Evolutionary conservation across 2,797 vertebrate genomes (phyloP).

Genomic region (Lithobates sylvaticus): DNA sequence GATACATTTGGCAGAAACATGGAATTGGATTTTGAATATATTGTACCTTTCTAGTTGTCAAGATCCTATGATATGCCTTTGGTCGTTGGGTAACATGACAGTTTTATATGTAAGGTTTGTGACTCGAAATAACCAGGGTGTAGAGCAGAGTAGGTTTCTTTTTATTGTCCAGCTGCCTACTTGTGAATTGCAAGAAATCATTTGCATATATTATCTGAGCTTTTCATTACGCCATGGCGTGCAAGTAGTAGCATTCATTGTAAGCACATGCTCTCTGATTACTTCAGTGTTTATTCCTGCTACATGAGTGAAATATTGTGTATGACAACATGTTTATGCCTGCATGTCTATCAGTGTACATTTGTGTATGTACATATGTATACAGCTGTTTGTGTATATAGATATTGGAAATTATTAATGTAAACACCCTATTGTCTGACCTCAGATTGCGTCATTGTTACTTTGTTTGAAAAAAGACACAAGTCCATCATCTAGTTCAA

Average conservation of each 20-base stretch:
- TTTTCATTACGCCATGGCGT: constrained; percentile 10
- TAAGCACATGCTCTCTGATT: neutral
- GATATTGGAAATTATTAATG: constrained; percentile 19
- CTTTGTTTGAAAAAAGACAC: too few relatives aligned
- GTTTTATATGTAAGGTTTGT: too few relatives aligned
- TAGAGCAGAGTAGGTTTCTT: too few relatives aligned
- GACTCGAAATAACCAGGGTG: too few relatives aligned
- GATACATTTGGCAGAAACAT: too few relatives aligned
- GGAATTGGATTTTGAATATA: too few relatives aligned
- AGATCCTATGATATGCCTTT: too few relatives aligned
- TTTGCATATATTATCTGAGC: neutral
- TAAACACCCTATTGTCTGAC: constrained; percentile 32
- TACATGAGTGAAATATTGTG: constrained; percentile 10
- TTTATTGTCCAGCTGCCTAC: neutral
- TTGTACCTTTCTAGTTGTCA: too few relatives aligned
- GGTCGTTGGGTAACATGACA: too few relatives aligned
- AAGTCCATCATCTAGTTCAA: too few relatives aligned
- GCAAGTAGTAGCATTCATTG: constrained; percentile 6
- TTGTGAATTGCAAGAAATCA: neutral
- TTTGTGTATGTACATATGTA: constrained; percentile 29
- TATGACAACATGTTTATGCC: constrained; percentile 43
- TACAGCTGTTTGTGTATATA: constrained; percentile 37
- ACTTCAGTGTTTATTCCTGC: constrained; percentile 40
- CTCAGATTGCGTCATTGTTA: neutral
- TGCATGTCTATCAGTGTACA: constrained; percentile 1